Base-by-base conservation (phyloP, 2,113 vertebrate genomes). In the Cacatua alba region DNA sequence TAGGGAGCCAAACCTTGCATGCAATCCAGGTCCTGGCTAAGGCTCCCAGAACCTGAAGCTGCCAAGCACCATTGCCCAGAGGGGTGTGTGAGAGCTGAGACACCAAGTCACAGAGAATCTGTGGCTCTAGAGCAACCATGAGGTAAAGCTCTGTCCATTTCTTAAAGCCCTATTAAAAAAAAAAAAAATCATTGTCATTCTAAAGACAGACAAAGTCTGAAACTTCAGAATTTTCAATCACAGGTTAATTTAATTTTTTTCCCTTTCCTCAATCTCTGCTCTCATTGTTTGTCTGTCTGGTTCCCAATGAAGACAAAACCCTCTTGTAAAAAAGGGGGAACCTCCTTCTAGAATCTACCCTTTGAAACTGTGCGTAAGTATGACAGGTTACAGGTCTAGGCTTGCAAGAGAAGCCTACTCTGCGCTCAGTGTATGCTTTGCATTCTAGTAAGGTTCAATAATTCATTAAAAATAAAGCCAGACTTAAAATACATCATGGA, bases 41-140 rank as follows among this genome's bases (percentile, higher is more conserved):
- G 23, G 31, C n/a, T 79, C 25, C 48, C 67, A 59, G 52, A 20
- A 6, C 9, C 18, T 35, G 23, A 48, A 72, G 55, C 24, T 39
- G 17, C 48, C 0, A 0, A 65, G 59, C 33, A 41, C 7, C 33
- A 7, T 1, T 43, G n/a, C 37, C 37, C 90, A 52, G 3, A 0
- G 5, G 35, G 2, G 33, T 52, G 4, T 2, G 10, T 9, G 12
- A 48, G 26, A 51, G 19, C 43, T 62, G 68, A 43, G 18, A 33
- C 9, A 13, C 11, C 24, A 20, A 3, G 9, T 1, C 46, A 12
- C 17, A 26, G 35, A 43, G 26, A 29, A 20, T 10, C 59, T 11
- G 24, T 0, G 8, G 20, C 39, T 81, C 25, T 11, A 23, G 7
- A 48, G 24, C 26, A 74, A 17, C 12, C 24, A 9, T 2, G 1